A percentile compares a stretch with the other conserved stretches of the same genome.
These are phyloP conservation scores for Callithrix jacchus DNA, from an alignment of 2,113 vertebrate genomes.

Conservation along the genomic window DNA sequence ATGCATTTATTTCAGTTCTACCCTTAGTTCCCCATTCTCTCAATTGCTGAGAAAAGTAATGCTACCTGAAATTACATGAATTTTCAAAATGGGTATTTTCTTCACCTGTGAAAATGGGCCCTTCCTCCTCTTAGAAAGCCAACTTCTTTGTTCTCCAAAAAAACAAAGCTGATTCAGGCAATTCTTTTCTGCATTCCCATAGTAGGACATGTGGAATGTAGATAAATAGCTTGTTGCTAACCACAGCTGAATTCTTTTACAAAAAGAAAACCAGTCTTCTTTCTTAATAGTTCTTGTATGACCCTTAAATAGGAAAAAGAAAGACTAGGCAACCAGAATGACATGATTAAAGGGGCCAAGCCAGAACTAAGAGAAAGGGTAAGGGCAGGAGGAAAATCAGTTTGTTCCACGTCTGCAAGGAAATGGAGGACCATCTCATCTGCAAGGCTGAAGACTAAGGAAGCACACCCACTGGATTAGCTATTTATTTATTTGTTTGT, in stretches of 20 bases:
- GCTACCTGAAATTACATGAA: constrained; percentile 8
- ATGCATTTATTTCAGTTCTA: constrained; percentile 43
- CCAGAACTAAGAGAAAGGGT: not conserved
- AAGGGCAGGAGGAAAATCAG: not conserved
- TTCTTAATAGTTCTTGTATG: not conserved
- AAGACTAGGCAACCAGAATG: constrained; percentile 23
- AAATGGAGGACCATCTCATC: too few species aligned
- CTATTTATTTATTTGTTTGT: too few species aligned
- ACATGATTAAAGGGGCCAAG: not conserved
- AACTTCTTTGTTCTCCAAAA: constrained; percentile 37
- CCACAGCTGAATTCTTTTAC: not conserved
- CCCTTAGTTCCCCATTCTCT: constrained; percentile 27
- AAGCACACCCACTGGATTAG: not conserved
- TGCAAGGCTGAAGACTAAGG: not conserved
- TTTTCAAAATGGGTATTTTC: constrained; percentile 37
- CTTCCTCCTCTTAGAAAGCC: constrained; percentile 6
- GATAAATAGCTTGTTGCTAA: not conserved
- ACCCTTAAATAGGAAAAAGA: constrained; percentile 19
- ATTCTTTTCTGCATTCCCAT: not conserved
- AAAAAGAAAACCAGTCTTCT: not conserved
- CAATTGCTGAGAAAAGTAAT: constrained; percentile 24
- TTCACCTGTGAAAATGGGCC: not conserved
- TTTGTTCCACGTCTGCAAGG: not conserved
- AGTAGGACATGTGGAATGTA: not conserved
- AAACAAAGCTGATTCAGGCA: not conserved